These are phyloP conservation scores for Remorina albescens DNA, from an alignment of 2,797 vertebrate genomes.

Conservation along the genomic window DNA sequence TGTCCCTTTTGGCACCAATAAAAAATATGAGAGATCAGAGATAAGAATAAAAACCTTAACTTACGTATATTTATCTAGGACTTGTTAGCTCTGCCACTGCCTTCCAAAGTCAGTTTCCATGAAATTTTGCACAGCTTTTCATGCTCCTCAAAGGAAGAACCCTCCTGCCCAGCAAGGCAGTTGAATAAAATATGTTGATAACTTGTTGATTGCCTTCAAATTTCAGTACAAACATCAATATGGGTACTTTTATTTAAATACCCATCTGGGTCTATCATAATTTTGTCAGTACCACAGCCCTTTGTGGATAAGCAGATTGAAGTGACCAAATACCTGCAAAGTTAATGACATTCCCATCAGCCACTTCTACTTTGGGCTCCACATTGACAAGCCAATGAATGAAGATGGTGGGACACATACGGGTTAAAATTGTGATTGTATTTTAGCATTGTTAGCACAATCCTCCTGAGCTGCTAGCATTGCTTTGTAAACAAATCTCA, in stretches of 20 bases:
- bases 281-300: not conserved
- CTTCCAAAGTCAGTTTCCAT: not conserved
- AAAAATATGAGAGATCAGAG: slow-evolving; percentile 40
- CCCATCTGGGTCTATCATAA: not conserved
- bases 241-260: too few species aligned
- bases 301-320: not conserved
- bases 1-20: slow-evolving; percentile 85
- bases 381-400: not conserved
- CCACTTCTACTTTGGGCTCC: not conserved
- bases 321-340: not conserved
- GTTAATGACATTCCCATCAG: not conserved
- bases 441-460: not conserved
- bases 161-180: not conserved
- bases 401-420: not conserved
- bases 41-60: slow-evolving; percentile 10
- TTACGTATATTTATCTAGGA: slow-evolving; percentile 31
- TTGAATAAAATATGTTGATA: not conserved
- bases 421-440: not conserved
- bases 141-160: not conserved
- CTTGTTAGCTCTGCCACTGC: not conserved
- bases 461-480: not conserved
- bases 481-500: not conserved
- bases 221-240: not conserved
- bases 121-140: not conserved
- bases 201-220: not conserved